Evolutionary conservation across 2,797 vertebrate species (phyloP).

Genomic region (Corythornis leucogaster): DNA sequence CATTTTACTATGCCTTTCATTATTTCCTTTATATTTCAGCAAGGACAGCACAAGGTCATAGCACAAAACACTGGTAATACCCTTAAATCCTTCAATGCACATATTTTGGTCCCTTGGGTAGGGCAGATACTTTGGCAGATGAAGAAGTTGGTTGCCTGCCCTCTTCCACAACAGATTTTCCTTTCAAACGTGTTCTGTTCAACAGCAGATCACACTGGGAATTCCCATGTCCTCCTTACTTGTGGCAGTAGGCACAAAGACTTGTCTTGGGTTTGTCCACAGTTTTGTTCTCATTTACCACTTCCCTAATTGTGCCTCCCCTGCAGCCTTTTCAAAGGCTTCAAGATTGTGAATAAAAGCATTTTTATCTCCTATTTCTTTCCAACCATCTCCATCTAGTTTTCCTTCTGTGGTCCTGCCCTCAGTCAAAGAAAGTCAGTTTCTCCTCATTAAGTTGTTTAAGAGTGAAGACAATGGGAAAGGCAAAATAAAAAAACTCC

Average conservation of each 20-base stretch:
- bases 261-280: not conserved
- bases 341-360: not conserved
- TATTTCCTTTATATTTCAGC: not conserved
- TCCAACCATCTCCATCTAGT: not conserved
- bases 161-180: not conserved
- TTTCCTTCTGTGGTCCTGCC: not conserved
- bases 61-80: not conserved
- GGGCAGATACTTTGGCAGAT: not conserved
- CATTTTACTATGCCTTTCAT: slow-evolving; percentile 1
- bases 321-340: not conserved
- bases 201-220: not conserved
- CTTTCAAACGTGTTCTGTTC: not conserved
- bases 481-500: not conserved
- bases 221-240: not conserved
- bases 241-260: not conserved
- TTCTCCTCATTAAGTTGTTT: not conserved
- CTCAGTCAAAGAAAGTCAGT: not conserved
- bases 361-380: not conserved
- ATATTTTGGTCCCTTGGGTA: not conserved
- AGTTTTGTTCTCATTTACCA: not conserved
- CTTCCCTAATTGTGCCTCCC: not conserved
- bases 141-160: not conserved
- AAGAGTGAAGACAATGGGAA: not conserved
- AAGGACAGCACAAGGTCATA: not conserved
- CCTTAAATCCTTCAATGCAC: not conserved